phyloP scores from a whole-genome alignment of 1,140 invertebrate genomes.

The Platorchestia sp. region DNA sequence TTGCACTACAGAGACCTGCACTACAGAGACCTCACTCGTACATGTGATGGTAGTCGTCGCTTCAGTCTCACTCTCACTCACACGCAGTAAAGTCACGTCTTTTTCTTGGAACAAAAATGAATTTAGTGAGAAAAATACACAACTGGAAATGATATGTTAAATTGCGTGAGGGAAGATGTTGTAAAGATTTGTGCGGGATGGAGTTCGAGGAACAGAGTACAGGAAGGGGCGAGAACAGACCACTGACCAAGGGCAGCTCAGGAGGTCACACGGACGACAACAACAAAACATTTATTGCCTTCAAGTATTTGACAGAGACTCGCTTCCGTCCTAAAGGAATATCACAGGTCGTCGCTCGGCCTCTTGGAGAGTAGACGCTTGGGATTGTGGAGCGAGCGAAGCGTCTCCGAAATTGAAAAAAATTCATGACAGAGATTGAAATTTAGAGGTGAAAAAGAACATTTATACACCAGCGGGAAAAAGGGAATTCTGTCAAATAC shows the following conservation, averaged over 20 bases:
- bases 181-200: background rate
- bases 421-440: background rate
- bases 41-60: background rate
- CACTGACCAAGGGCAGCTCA: background rate
- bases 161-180: background rate
- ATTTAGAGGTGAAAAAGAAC: background rate
- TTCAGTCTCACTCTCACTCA: background rate
- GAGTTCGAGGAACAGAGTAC: background rate
- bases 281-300: background rate
- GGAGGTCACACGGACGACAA: background rate
- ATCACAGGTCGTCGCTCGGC: background rate
- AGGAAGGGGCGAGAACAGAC: background rate
- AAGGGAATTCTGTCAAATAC: background rate
- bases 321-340: background rate
- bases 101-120: background rate
- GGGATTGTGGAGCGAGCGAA: background rate
- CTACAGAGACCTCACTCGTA: background rate
- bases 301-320: background rate
- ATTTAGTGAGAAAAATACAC: background rate
- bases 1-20: too few species aligned
- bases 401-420: background rate
- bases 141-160: background rate
- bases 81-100: background rate
- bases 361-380: background rate
- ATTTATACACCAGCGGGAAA: background rate